Evolutionary conservation across 2,797 vertebrate genomes (phyloP), one percentile per base, ranked within the genome.

Genomic region (Pseudochaenichthys georgianus): DNA sequence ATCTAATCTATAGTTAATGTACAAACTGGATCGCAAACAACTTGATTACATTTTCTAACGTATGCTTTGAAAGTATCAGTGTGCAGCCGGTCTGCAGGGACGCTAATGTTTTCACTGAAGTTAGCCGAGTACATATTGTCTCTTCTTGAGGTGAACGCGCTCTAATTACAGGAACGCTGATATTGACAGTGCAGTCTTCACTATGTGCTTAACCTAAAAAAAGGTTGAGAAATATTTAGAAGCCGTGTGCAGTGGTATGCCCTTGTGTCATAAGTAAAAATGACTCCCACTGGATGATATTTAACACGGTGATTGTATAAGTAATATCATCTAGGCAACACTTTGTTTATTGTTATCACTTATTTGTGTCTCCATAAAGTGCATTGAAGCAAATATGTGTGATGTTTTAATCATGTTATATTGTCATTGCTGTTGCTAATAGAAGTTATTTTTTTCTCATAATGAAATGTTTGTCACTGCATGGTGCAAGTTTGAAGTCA

Each of bases 21-120:
- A 77, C 73, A 87, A 91, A 89, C 80, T 90, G 80, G 82, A 87
- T 90, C 87, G 88, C 73, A 91, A 92, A 89, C 85, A 90, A 87
- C 77, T 83, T 85, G 87, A 92, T 90, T 91, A 78, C 21, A 85
- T 83, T 82, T 88, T 75, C 68, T 68, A 69, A 75, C 78, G 85
- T 38, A 8, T 80, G 69, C 75, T 90, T 89, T 71, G 85, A 80
- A 64, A 58, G 81, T 68, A 85, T 80, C 77, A 81, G 86, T 75
- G 82, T 88, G 81, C 80, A 80, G 84, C 69, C 73, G 53, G 81
- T 88, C 86, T 87, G 50, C 53, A 52, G 89, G 83, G 84, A 78
- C 81, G 85, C 86, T 51, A 63, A 76, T 86, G 78, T 89, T 88
- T 91, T 89, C 77, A 86, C 78, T 82, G 47, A 85, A 78, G 76